Conservation (phyloP, 2,113 vertebrate genomes). For the Cercocebus atys region DNA sequence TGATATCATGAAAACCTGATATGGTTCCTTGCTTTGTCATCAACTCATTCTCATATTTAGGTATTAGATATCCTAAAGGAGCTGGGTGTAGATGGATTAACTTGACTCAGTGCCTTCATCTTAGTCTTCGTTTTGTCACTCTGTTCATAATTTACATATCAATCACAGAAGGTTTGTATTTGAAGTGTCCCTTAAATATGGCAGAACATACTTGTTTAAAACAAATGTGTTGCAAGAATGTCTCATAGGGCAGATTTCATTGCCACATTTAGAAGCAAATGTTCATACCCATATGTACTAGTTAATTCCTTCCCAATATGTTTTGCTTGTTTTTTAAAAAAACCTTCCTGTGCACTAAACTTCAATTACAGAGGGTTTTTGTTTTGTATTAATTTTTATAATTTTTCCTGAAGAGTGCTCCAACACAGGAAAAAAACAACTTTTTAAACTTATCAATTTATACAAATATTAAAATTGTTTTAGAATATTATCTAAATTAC, state of each 20-base stretch:
- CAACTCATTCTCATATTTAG: background rate
- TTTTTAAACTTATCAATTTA: background rate
- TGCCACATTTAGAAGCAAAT: slow-evolving; percentile 34
- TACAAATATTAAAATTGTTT: background rate
- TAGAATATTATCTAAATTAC: background rate
- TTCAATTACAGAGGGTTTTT: background rate
- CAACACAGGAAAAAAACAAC: background rate
- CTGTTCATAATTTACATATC: background rate
- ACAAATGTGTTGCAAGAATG: slow-evolving; percentile 24
- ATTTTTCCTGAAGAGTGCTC: slow-evolving; percentile 6
- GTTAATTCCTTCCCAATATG: slow-evolving; percentile 8
- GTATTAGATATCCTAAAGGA: background rate
- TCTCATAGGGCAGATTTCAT: slow-evolving; percentile 21
- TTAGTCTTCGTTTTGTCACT: background rate
- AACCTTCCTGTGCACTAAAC: background rate
- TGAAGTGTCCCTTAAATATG: slow-evolving; percentile 20
- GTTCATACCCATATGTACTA: background rate
- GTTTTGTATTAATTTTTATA: background rate
- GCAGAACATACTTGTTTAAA: slow-evolving; percentile 4
- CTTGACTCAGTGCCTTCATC: background rate
- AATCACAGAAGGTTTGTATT: background rate
- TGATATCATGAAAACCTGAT: background rate
- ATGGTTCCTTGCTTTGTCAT: background rate
- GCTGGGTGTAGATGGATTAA: background rate
- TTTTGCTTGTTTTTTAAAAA: background rate